Evolutionary conservation across 2,113 vertebrate species (phyloP).

Genomic region (Podiceps cristatus): DNA sequence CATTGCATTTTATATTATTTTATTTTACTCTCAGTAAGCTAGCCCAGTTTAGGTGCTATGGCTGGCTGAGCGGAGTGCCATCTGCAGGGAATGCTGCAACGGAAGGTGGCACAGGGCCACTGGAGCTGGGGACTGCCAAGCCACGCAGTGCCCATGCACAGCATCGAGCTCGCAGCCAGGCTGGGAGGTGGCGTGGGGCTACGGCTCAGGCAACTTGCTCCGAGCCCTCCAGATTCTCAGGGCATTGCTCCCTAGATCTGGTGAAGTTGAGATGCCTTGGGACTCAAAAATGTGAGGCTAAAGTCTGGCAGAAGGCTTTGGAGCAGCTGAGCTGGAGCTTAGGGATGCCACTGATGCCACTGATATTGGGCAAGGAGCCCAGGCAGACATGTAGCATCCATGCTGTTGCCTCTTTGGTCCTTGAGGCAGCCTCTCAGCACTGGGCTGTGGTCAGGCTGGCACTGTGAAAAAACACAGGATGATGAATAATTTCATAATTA

Average conservation of each 20-base stretch:
- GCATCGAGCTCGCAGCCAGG: neutral
- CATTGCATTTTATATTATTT: neutral
- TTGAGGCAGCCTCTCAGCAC: neutral
- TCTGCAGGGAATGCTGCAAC: neutral
- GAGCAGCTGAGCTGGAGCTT: neutral
- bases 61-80: neutral
- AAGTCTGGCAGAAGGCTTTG: neutral
- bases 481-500: neutral
- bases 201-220: neutral
- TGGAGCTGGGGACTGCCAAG: neutral
- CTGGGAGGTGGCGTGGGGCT: fast-evolving
- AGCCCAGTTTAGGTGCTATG: neutral
- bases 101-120: neutral
- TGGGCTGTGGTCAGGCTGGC: neutral
- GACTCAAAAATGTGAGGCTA: neutral
- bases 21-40: neutral
- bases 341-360: neutral
- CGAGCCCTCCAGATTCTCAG: neutral
- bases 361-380: neutral
- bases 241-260: neutral
- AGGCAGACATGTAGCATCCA: neutral
- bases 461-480: neutral
- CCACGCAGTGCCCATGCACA: fast-evolving
- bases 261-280: neutral
- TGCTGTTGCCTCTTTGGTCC: neutral